Base-by-base conservation (phyloP, 2,888 invertebrate genomes). In the Spodoptera picta region DNA sequence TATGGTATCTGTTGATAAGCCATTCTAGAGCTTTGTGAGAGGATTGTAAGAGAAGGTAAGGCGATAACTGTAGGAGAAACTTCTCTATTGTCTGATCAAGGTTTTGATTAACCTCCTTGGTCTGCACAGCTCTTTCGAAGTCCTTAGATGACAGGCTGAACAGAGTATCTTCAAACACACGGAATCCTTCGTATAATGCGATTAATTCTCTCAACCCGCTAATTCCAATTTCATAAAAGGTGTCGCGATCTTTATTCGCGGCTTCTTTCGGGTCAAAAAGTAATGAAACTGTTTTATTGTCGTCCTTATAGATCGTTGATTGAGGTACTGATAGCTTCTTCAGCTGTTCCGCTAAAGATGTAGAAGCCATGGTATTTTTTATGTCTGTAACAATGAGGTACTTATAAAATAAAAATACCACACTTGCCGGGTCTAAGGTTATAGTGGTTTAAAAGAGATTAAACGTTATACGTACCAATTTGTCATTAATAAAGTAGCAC, bases 21-120 rank as follows among this genome's bases (percentile, higher is more conserved):
- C 99, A 99, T 94, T 99, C 99, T 51, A 99, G 89, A 2, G 98
- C 97, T 93, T 99, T 98, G 75, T 99, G 98, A 0, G 96, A 88
- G 0, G 98, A 96, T 79, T 97, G 97, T 0, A 98, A 92, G 54
- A 98, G 95, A 77, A 99, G 97, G 87, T 98, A 99, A 0, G 99
- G 99, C 1, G 98, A 98, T 4, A 99, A 79, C 44, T 96, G 95
- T 2, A 97, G 89, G 0, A 99, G 91, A 89, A 99, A 99, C 71
- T 96, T 96, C 58, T 96, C 95, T 24, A 99, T 97, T 4, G 95
- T 95, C 45, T 95, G 93, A 90, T 99, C 95, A 14, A 99, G 90
- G 77, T 96, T 95, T 65, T 96, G 92, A 86, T 99, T 99, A 0
- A 96, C 95, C 67, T 97, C 96, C 43, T 95, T 91, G 42, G 96